Percentiles rank a stretch among this genome's conserved stretches.
Conservation (phyloP, 2,888 invertebrate genomes). For the Xylota sylvarum region DNA sequence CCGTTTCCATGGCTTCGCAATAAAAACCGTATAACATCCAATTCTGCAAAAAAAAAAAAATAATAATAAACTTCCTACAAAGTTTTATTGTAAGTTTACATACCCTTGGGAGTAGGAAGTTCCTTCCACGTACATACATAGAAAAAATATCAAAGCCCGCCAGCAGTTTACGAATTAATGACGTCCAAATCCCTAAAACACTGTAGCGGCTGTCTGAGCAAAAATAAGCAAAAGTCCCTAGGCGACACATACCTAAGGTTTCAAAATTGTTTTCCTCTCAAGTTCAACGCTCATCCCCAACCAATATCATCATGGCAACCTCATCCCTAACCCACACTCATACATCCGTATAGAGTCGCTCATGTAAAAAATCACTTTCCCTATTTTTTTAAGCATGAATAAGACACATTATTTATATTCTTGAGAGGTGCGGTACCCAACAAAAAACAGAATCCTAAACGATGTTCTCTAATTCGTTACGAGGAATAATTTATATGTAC, state of each 20-base stretch:
- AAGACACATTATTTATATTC: conserved; percentile 6
- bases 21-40: neutral
- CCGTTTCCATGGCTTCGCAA: neutral
- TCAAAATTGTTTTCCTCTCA: conserved; percentile 11
- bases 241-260: neutral
- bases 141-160: neutral
- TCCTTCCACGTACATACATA: neutral
- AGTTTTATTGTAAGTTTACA: neutral
- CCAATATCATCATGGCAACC: neutral
- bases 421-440: conserved; percentile 5
- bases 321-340: neutral
- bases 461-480: conserved; percentile 17
- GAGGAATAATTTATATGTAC: conserved; percentile 33
- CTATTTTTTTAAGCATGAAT: conserved; percentile 19
- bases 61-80: neutral
- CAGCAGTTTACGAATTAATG: neutral
- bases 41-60: neutral
- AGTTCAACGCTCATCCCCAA: no score
- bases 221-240: conserved; percentile 2
- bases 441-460: conserved; percentile 11
- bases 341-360: neutral
- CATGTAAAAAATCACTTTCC: conserved; percentile 31
- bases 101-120: neutral
- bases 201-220: neutral
- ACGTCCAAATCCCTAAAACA: conserved; percentile 9